Evolutionary conservation across 1,140 invertebrate species (phyloP), one percentile per base, ranked within the genome.

Genomic region (Oedothorax gibbosus): DNA sequence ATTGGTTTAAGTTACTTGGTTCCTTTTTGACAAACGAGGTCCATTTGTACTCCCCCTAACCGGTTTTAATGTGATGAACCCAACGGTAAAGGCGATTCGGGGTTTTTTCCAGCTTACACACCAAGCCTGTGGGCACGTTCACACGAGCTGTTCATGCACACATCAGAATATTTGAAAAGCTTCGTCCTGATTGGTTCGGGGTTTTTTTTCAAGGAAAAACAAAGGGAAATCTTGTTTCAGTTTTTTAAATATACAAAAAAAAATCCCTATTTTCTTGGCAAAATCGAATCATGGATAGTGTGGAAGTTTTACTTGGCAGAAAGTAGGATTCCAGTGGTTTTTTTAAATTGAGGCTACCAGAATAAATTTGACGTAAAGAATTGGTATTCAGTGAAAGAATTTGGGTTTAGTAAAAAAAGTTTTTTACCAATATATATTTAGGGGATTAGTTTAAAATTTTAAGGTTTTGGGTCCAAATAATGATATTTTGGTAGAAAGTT

Each of bases 21-120:
- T 35, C 35, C 35, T 35, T 35, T 35, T 35, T 35, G 35, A 35
- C 35, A 62, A 62, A 12, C 57, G 2, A 62, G 57, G 57, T 6
- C 12, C 18, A 6, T 12, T 15, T 62, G 18, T 73, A 75, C 68
- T 79, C 64, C 50, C 50, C 56, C 66, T 79, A 79, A 79, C 77
- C 18, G 35, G 77, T 79, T n/a, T n/a, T 79, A 79, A 79, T 79
- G 64, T 20, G 77, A 79, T 68, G 64, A 79, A 53, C 65, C 20
- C 56, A 66, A 54, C 64, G 64, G 64, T 68, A 66, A 62, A 68
- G 51, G 68, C 49, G 77, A 79, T 79, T 79, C 35, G 77, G 65
- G 68, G 68, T 79, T 79, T n/a, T n/a, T 65, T 18, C 14, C 21
- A 18, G 50, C 56, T 62, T 64, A 8, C 62, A 66, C 62, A 62